These are phyloP conservation scores for Dicyrtomina minuta DNA, from an alignment of 2,888 invertebrate species.

Conservation along the genomic window DNA sequence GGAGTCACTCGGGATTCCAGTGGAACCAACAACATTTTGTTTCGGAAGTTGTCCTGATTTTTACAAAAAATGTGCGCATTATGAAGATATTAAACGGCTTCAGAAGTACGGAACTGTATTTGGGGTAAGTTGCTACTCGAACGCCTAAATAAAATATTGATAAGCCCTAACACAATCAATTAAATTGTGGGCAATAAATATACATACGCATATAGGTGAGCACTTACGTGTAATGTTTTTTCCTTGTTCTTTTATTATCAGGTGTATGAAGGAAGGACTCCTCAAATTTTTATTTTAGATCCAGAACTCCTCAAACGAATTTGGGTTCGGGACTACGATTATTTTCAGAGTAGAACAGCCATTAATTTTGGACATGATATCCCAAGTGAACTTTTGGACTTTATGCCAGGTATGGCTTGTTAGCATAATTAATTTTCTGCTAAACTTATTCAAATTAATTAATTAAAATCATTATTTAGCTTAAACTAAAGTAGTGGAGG, in stretches of 20 bases:
- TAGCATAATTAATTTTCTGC: background rate
- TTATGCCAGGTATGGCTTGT: slow-evolving; percentile 34
- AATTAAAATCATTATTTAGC: too few relatives aligned
- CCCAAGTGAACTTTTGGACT: slow-evolving; percentile 43
- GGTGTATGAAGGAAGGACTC: slow-evolving; percentile 44
- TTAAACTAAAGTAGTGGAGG: too few relatives aligned
- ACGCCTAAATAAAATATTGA: too few relatives aligned
- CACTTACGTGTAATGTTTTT: too few relatives aligned
- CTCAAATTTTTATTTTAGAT: slow-evolving; percentile 40
- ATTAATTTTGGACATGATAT: slow-evolving; percentile 39
- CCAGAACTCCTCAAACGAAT: slow-evolving; percentile 38
- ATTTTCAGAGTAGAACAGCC: slow-evolving; percentile 36
- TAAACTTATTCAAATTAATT: too few relatives aligned
- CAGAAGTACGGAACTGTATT: slow-evolving; percentile 42
- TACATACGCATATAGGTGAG: too few relatives aligned
- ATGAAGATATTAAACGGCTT: slow-evolving; percentile 40
- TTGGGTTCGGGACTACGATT: slow-evolving; percentile 37
- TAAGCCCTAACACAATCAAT: background rate
- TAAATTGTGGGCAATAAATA: background rate
- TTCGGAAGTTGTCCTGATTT: slow-evolving; percentile 42
- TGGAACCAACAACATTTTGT: slow-evolving; percentile 39
- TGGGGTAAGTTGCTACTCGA: slow-evolving; percentile 48
- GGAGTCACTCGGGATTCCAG: slow-evolving; percentile 44
- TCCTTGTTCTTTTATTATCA: slow-evolving; percentile 6
- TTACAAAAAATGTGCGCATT: slow-evolving; percentile 26